Base-by-base conservation (phyloP, 2,888 invertebrate species). In the Microctonus brassicae region DNA sequence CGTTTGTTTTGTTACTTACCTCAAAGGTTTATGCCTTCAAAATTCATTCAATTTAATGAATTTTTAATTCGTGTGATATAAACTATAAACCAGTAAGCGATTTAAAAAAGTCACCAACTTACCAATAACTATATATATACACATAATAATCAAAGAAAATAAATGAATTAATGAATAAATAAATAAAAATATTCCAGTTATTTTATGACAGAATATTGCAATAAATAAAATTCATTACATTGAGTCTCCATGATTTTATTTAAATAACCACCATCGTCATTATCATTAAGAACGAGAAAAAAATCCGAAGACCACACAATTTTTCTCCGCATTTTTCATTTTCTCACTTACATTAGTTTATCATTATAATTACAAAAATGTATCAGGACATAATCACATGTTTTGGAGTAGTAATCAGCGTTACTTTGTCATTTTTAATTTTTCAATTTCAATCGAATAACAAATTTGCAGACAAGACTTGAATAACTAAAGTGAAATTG, bases 321-420 rank as follows among this genome's bases (percentile, higher is more conserved):
- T 26, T 58, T 29, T 33, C 7, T 70, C 69, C 57, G 22, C 29
- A 5, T 39, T 47, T 64, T 61, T 13, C 13, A 58, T 65, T 69
- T 75, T 74, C 76, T 64, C 71, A 74, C 77, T 58, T 74, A 75
- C 69, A 75, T 77, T 75, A 61, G 67, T 73, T 74, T 70, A 73
- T 73, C 64, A 70, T 76, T 72, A 73, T 78, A 75, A 75, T 79
- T 79, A 79, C 78, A 78, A 78, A 80, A 76, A 75, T 70, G 69
- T 66, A 57, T 64, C 74, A 69, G 73, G 73, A 73, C 67, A 72
- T 77, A 67, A 70, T 67, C 66, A 69, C 74, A 66, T 66, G 72
- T 70, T 75, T 74, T 75, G 47, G 55, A 70, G 63, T 68, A 64
- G 72, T 62, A 67, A 73, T 67, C 67, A 60, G 20, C 34, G 57